Base-by-base conservation (phyloP, 2,113 vertebrate genomes). In the Regulus satrapa region DNA sequence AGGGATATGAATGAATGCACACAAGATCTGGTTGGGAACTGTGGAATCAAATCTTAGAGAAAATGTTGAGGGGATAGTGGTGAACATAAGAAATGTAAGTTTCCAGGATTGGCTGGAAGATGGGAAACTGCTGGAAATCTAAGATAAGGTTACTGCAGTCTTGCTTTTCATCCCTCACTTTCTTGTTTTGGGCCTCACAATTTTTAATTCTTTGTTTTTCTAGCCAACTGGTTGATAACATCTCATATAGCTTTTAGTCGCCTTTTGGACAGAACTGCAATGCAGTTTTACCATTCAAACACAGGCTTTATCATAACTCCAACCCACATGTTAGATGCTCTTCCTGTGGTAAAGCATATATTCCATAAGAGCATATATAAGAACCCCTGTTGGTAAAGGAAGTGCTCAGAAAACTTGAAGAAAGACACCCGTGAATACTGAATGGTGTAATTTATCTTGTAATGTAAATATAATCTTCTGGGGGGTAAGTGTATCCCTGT, bases 301-400 rank as follows among this genome's bases (percentile, higher is more conserved):
- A 66, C 18, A 73, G 14, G 11, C 18, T 79, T 62, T 36, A 80
- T 36, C 15, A 21, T 38, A 73, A 72, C 51, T 68, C 29, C 78
- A 72, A 36, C 12, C 52, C 72, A 32, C 0, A 0, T 71, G 29
- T 52, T 40, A 66, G 25, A 45, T 17, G 4, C 2, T 58, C 25
- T 77, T 69, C 10, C 24, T 17, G 29, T 62, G 8, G 8, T 24
- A 8, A 40, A 81, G 18, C 13, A 19, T 28, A 28, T 11, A 23
- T 11, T 81, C 36, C 29, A 75, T 40, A 68, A 51, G 24, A 69
- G 55, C 36, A 8, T 32, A 40, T 20, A 43, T 1, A 51, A 18
- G 40, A 87, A 25, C 25, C 77, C 25, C 18, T 24, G 13, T 9
- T 87, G 31, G 25, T 58, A 43, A 72, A 72, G 25, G 18, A 91